Base-by-base conservation (phyloP, 2,888 invertebrate species). In the Dolichopus griseipennis region DNA sequence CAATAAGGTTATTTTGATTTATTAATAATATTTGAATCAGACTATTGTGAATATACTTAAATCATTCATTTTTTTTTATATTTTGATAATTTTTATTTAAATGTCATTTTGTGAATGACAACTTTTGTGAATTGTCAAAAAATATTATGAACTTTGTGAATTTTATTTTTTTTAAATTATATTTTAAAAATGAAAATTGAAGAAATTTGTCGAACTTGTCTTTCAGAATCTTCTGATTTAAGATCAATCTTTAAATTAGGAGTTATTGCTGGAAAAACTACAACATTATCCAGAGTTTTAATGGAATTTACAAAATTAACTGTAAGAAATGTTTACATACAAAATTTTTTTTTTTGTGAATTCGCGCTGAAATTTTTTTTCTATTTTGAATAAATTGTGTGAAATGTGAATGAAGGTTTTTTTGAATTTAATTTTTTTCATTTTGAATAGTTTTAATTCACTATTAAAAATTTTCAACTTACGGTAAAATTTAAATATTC, bases 171-270 rank as follows among this genome's bases (percentile, higher is more conserved):
- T 12, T 37, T 37, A 37, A 52, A 52, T 15, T 41, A 4, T 27
- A 27, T 41, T 41, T 41, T 2, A n/a, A 52, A 52, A 52, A 52
- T 52, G 52, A 52, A 52, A 52, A 15, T 62, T 65, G 61, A 43
- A 18, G 62, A 63, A 37, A 65, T 69, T 37, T 71, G 71, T 67
- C 68, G 71, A 12, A 65, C 65, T 33, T 71, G 71, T 43, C 22
- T 71, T 34, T 61, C n/a, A 1, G 65, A 67, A 15, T 41, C 63
- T 9, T 27, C 67, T 62, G 65, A 63, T 33, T 65, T 69, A 52
- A 41, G 65, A 9, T 71, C 69, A 21, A 64, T 71, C 1, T 68
- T 64, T 41, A 68, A 67, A 34, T 18, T 34, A 5, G 69, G 71
- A 10, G 65, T 68, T 66, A 65, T 71, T 15, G 68, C 65, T 27